Evolutionary conservation across 2,797 vertebrate species (phyloP).

Genomic region (Phrynocephalus vlangalii): DNA sequence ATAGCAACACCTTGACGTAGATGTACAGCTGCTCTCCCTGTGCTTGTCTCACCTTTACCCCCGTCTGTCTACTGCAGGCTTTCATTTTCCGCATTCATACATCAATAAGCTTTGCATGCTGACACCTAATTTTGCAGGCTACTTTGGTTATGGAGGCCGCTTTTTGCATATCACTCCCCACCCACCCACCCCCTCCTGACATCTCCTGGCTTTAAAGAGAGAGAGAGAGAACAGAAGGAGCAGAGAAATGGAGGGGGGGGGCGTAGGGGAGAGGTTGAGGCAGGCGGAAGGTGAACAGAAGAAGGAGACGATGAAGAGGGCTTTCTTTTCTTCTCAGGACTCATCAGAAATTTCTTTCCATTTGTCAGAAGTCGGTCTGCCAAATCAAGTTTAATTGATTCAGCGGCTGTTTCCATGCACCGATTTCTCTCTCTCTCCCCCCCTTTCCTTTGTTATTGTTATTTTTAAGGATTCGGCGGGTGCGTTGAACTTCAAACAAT

Average conservation of each 20-base stretch:
- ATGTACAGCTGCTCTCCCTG: slow-evolving; percentile 96
- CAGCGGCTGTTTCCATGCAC: slow-evolving; percentile 75
- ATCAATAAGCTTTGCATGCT: slow-evolving; percentile 98
- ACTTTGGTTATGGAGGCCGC: slow-evolving; percentile 96
- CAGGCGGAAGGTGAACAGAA: background rate
- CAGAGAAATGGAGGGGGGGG: background rate
- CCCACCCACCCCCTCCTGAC: slow-evolving; percentile 84
- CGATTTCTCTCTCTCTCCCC: slow-evolving; percentile 33
- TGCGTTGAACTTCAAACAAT: slow-evolving; percentile 82
- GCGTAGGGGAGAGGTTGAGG: slow-evolving; percentile 10
- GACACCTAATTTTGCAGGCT: slow-evolving; percentile 99
- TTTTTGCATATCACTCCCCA: slow-evolving; percentile 97
- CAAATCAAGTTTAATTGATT: slow-evolving; percentile 94
- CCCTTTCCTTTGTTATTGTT: background rate
- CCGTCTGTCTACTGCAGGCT: slow-evolving; percentile 97
- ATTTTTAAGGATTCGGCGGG: slow-evolving; percentile 77
- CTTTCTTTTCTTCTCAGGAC: slow-evolving; percentile 78
- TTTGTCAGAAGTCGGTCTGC: slow-evolving; percentile 86
- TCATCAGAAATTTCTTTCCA: slow-evolving; percentile 82
- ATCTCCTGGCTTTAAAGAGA: slow-evolving; percentile 90
- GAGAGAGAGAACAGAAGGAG: slow-evolving; percentile 67
- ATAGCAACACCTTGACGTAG: slow-evolving; percentile 96
- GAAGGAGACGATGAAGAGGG: background rate
- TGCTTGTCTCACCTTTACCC: slow-evolving; percentile 92
- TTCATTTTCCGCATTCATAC: slow-evolving; percentile 99